Evolutionary conservation across 2,113 vertebrate species (phyloP).

Genomic region (Phyllostomus discolor): DNA sequence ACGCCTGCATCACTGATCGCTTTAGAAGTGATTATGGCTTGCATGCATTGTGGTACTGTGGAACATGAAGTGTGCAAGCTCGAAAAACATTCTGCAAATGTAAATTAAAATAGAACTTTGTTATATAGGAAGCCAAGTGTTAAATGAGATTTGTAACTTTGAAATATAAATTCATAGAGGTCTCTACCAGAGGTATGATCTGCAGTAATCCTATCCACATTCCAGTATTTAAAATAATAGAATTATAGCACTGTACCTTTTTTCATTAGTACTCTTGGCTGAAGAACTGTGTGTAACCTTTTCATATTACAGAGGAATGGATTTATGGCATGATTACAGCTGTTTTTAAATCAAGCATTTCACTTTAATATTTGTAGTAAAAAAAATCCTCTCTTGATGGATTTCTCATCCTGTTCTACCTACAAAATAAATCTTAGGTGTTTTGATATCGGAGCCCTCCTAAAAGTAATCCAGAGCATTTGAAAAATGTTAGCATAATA

Average conservation of each 20-base stretch:
- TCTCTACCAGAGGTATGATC: background rate
- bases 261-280: background rate
- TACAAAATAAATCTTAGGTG: conserved; percentile 10
- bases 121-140: background rate
- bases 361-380: background rate
- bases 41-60: background rate
- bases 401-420: background rate
- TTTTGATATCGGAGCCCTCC: background rate
- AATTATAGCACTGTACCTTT: background rate
- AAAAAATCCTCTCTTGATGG: background rate
- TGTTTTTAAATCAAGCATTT: conserved; percentile 27
- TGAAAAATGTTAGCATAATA: conserved; percentile 3
- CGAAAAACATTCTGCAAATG: background rate
- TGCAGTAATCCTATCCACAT: background rate
- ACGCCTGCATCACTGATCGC: background rate
- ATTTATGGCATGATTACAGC: conserved; percentile 15
- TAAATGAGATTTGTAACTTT: background rate
- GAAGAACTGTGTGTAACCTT: background rate
- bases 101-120: conserved; percentile 19
- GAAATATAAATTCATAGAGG: background rate
- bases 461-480: background rate
- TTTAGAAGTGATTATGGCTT: background rate
- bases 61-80: background rate
- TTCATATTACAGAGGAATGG: background rate
- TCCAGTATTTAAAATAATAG: background rate